Percentiles rank a stretch among this genome's conserved stretches.
Conservation (phyloP, 2,797 vertebrate species). For the Allobates femoralis region DNA sequence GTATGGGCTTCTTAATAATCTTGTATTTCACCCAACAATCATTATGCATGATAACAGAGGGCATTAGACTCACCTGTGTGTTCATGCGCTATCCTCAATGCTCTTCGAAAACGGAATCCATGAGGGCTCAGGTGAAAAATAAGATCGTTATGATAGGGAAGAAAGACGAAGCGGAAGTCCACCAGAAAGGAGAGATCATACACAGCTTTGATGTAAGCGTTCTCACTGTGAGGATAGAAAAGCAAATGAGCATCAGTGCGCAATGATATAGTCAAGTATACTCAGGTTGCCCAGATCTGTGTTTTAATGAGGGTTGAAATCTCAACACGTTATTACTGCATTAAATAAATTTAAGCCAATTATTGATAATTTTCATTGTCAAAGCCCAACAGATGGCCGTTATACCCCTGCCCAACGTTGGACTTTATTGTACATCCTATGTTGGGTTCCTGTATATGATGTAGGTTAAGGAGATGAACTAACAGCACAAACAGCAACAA, state of each 20-base stretch:
- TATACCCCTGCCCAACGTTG: too few relatives aligned
- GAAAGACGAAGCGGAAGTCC: constrained; percentile 30
- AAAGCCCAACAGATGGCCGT: too few relatives aligned
- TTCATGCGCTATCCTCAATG: constrained; percentile 36
- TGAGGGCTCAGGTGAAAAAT: constrained; percentile 58
- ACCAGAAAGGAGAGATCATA: constrained; percentile 56
- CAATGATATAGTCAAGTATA: background rate
- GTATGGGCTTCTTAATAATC: background rate
- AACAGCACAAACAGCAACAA: too few relatives aligned
- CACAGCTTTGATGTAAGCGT: constrained; percentile 58
- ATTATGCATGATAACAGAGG: background rate
- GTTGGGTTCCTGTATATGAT: too few relatives aligned
- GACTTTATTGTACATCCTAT: too few relatives aligned
- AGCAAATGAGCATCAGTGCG: background rate
- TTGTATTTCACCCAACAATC: background rate
- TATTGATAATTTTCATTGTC: too few relatives aligned
- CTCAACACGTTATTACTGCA: too few relatives aligned
- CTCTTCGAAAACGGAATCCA: constrained; percentile 55
- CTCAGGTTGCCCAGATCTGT: background rate
- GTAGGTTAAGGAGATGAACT: too few relatives aligned
- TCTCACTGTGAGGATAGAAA: constrained; percentile 47
- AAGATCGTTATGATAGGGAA: constrained; percentile 58
- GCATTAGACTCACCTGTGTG: constrained; percentile 50
- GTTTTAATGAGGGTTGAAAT: too few relatives aligned
- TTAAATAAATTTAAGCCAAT: too few relatives aligned